Percentiles rank a stretch among this genome's conserved stretches.
Conservation (phyloP, 2,888 invertebrate genomes). For the Acleris laterana region DNA sequence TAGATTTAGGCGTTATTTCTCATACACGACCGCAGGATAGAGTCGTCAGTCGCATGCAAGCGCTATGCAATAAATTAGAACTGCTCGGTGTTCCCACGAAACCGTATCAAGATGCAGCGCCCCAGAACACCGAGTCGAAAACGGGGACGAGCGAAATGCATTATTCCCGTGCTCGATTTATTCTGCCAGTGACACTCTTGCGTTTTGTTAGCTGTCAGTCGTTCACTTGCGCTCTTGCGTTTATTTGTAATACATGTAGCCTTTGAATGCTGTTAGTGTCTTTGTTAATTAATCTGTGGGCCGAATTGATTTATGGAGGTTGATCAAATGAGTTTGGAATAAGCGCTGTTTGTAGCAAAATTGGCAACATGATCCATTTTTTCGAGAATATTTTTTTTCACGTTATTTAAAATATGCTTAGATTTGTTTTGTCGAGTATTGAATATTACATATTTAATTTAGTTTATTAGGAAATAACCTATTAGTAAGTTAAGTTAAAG, state of each 20-base stretch:
- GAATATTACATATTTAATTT: no score
- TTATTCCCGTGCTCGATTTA: constrained; percentile 78
- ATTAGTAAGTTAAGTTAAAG: no score
- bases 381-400: no score
- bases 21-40: constrained; percentile 64
- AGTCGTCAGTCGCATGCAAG: constrained; percentile 81
- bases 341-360: no score
- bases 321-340: no score
- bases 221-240: constrained; percentile 51
- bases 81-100: constrained; percentile 74
- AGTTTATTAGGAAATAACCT: no score
- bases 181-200: constrained; percentile 65
- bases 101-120: constrained; percentile 79
- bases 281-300: constrained; percentile 2
- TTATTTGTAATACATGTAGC: constrained; percentile 45
- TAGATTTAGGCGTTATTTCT: constrained; percentile 61
- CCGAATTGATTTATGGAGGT: background rate
- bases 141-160: constrained; percentile 73
- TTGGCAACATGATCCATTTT: no score
- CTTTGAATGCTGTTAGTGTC: constrained; percentile 23
- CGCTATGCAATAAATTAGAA: constrained; percentile 78
- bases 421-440: no score
- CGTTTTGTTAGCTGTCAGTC: constrained; percentile 78
- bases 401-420: no score
- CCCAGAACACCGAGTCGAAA: constrained; percentile 57